Evolutionary conservation across 2,113 vertebrate species (phyloP), one percentile per base, ranked within the genome.

Genomic region (Macquaria ambigua): DNA sequence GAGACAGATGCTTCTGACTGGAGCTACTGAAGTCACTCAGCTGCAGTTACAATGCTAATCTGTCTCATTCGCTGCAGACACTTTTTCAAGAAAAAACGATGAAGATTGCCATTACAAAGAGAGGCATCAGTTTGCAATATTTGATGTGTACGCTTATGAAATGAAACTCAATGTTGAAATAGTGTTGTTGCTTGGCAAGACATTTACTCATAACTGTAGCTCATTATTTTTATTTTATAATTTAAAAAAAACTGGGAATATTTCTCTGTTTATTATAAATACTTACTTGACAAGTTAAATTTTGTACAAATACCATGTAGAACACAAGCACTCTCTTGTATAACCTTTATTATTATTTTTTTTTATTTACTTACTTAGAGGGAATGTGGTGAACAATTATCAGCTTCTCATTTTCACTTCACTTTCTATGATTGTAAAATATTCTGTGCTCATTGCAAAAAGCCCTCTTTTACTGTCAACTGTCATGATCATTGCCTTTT

Each of bases 31-130:
- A 46, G 77, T 81, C 52, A 53, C 50, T 77, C 41, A 48, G 67
- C 77, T 66, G 72, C 53, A 78, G 73, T 21, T 25, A 52, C 46
- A 76, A 43, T 21, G 74, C 48, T 71, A 25, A 78, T 68, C 71
- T 59, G 46, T 71, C 64, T 53, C 55, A 50, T 23, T 66, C 34
- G 11, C 25, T 37, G 28, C 73, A 39, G 39, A 37, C 34, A 21
- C 21, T 70, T 70, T 37, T 11, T 56, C 28, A 15, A 52, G 16
- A 37, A 37, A 37, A 43, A 67, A 55, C 6, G 15, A n/a, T 58
- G 8, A 70, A 37, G 20, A 55, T 21, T 55, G 50, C 46, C 12
- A 15, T 80, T 72, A 34, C 71, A 81, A 72, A 71, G 48, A 52
- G 31, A 74, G 39, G 41, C 50, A 56, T 76, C 48, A 6, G 37